A percentile compares a stretch with the other conserved stretches of the same genome.
phyloP scores from a whole-genome alignment of 1,140 invertebrate genomes.

The Eriocheir sinensis region DNA sequence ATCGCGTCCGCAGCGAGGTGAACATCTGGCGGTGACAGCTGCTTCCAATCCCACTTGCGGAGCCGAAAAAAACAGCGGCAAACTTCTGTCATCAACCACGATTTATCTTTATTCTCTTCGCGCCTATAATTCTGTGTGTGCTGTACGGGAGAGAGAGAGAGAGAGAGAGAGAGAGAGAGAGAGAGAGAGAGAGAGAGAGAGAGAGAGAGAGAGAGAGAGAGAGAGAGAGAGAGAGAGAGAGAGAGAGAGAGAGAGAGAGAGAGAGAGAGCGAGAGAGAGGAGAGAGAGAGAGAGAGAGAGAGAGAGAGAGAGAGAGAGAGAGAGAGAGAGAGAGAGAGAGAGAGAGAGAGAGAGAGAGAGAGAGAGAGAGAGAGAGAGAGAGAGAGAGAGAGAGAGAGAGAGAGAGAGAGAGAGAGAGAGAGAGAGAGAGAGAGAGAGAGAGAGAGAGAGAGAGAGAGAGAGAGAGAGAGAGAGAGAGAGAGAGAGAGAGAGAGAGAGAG shows the following conservation, averaged over 20 bases:
- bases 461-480: neutral
- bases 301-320: neutral
- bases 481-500: neutral
- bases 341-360: neutral
- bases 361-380: too few species aligned
- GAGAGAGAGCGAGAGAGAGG: conserved; percentile 40
- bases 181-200: neutral
- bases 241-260: conserved; percentile 34
- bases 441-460: neutral
- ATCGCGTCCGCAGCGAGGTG: conserved; percentile 64
- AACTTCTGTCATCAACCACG: conserved; percentile 72
- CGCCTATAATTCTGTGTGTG: conserved; percentile 72
- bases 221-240: neutral
- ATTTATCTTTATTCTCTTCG: conserved; percentile 73
- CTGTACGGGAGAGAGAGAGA: conserved; percentile 20
- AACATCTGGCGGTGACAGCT: conserved; percentile 72
- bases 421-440: neutral
- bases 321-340: neutral
- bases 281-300: neutral
- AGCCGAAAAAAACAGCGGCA: conserved; percentile 64
- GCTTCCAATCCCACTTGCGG: conserved; percentile 71
- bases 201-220: neutral
- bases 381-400: too few species aligned
- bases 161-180: conserved; percentile 27
- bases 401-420: too few species aligned